Conservation (phyloP, 2,113 vertebrate genomes). For the cattle (Bos taurus) region ARS-UCD2.0 NC_037344.1:64797501-64798000, state of each 20-base stretch:
- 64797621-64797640: background rate
- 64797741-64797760: background rate
- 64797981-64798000: background rate
- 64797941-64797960: background rate
- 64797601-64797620: background rate
- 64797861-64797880: background rate
- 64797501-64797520: background rate
- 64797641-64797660: background rate
- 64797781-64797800: background rate
- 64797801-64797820: background rate
- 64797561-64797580: background rate
- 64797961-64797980: background rate
- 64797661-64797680: background rate
- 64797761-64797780: background rate
- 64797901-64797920: background rate
- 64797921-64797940: background rate
- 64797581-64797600: background rate
- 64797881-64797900: background rate
- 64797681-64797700: background rate
- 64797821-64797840: background rate
- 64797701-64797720: background rate
- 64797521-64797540: background rate
- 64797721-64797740: background rate
- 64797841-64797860: background rate
- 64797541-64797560: background rate